phyloP scores from a whole-genome alignment of 2,113 vertebrate genomes.

The Chloebia gouldiae region DNA sequence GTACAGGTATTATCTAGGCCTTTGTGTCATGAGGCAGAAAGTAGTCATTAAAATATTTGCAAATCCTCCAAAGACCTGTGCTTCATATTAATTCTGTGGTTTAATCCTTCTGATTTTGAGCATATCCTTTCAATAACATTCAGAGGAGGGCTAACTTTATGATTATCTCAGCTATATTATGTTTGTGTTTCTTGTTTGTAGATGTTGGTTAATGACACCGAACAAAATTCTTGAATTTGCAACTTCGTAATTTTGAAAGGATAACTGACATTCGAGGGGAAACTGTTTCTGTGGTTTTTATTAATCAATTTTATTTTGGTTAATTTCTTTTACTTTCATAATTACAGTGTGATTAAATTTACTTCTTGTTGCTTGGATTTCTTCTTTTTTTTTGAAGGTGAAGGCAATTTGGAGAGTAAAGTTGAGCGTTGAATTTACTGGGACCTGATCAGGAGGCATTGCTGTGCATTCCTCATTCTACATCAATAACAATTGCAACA shows the following conservation, averaged over 20 bases:
- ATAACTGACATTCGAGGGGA: neutral
- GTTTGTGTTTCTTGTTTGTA: neutral
- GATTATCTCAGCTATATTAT: neutral
- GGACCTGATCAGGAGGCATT: neutral
- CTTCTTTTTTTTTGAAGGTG: neutral
- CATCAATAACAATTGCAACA: neutral
- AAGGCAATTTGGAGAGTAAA: neutral
- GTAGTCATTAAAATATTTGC: neutral
- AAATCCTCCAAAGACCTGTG: neutral
- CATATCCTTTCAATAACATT: neutral
- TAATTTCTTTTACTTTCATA: neutral
- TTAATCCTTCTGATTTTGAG: neutral
- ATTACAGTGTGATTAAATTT: neutral
- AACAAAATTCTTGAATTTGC: neutral
- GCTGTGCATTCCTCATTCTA: neutral
- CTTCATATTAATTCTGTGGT: neutral
- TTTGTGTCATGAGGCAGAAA: neutral
- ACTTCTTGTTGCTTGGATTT: neutral
- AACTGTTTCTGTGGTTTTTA: neutral
- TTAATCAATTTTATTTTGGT: neutral
- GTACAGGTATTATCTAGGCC: neutral
- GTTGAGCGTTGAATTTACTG: neutral
- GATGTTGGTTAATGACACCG: neutral
- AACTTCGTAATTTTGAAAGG: neutral
- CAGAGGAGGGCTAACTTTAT: neutral